Evolutionary conservation across 2,888 invertebrate species (phyloP).

Genomic region (Pyrrhia umbra): DNA sequence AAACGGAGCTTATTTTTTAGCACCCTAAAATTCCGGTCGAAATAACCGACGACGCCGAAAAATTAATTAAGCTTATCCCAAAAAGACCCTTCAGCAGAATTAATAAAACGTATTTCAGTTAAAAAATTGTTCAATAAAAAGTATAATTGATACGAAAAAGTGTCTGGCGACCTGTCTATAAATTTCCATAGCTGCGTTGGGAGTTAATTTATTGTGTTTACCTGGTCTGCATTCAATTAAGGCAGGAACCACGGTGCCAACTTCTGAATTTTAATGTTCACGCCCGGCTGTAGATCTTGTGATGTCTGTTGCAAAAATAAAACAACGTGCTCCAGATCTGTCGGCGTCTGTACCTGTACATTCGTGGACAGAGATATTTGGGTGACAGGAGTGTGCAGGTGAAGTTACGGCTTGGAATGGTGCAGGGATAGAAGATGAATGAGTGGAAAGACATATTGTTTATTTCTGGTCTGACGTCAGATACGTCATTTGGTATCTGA

Average conservation of each 20-base stretch:
- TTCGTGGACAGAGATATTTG: conserved; percentile 30
- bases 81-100: conserved; percentile 30
- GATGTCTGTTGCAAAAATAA: conserved; percentile 50
- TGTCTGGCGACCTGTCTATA: conserved; percentile 34
- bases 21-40: conserved; percentile 14
- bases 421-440: neutral
- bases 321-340: conserved; percentile 47
- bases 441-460: neutral
- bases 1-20: conserved; percentile 24
- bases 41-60: conserved; percentile 43
- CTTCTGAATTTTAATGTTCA: conserved; percentile 69
- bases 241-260: conserved; percentile 44
- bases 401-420: conserved; percentile 8
- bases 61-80: conserved; percentile 57
- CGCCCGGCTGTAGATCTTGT: conserved; percentile 35
- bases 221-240: conserved; percentile 61
- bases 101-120: conserved; percentile 47
- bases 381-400: conserved; percentile 15
- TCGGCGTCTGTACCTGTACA: conserved; percentile 29
- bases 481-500: neutral
- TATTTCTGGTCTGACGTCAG: neutral
- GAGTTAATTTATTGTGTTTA: conserved; percentile 62
- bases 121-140: conserved; percentile 48
- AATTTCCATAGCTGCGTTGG: conserved; percentile 44
- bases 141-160: conserved; percentile 51